Percentiles rank a stretch among this genome's conserved stretches.
Conservation (phyloP, 2,797 vertebrate species). For the Danio tinwini region DNA sequence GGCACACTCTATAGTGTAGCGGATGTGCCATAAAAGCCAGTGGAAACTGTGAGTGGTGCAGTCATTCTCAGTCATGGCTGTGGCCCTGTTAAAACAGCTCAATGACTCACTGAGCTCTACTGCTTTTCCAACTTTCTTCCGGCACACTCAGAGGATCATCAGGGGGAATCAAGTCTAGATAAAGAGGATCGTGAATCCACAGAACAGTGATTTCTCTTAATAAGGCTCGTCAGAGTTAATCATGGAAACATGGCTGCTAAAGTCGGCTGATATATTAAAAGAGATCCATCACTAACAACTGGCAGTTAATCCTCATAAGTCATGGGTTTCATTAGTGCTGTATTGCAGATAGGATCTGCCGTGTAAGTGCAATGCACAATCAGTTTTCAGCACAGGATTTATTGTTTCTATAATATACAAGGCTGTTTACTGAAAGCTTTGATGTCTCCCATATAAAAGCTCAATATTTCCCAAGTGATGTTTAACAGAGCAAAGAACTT, state of each 20-base stretch:
- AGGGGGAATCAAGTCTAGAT: background rate
- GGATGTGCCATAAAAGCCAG: slow-evolving; percentile 1
- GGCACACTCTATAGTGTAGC: background rate
- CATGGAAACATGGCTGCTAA: slow-evolving; percentile 30
- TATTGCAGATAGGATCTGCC: slow-evolving; percentile 44
- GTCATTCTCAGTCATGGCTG: slow-evolving; percentile 7
- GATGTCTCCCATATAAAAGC: background rate
- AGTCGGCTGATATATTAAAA: slow-evolving; percentile 38
- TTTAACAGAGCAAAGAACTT: too few species aligned
- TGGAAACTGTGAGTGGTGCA: slow-evolving; percentile 45
- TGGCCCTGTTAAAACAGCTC: slow-evolving; percentile 23
- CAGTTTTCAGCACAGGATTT: slow-evolving; percentile 41
- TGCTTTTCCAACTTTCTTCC: slow-evolving; percentile 23
- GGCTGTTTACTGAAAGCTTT: slow-evolving; percentile 2
- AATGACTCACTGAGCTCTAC: slow-evolving; percentile 37
- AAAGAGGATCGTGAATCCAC: background rate
- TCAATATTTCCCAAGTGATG: background rate
- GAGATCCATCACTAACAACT: slow-evolving; percentile 44
- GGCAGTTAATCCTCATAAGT: slow-evolving; percentile 40
- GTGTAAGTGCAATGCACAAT: slow-evolving; percentile 39
- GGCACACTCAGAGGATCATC: background rate
- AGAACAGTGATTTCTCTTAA: background rate
- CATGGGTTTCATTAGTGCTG: slow-evolving; percentile 49
- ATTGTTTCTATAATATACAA: slow-evolving; percentile 29
- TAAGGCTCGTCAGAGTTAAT: slow-evolving; percentile 21